Percentiles rank a stretch among this genome's conserved stretches.
These are phyloP conservation scores for Eupithecia subumbrata DNA, from an alignment of 2,888 invertebrate genomes.

Conservation along the genomic window DNA sequence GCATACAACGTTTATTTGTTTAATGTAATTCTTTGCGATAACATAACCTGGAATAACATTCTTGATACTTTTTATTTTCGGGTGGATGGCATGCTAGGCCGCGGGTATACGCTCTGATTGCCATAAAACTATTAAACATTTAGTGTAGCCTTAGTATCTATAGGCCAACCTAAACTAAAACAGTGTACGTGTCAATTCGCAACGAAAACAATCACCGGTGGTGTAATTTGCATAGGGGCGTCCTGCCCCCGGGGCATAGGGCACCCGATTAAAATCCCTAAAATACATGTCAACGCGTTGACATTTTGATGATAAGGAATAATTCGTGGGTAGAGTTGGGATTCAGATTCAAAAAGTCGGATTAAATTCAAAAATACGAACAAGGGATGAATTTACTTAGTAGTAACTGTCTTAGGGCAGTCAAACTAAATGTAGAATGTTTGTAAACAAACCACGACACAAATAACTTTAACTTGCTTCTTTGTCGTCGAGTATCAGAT, in stretches of 20 bases:
- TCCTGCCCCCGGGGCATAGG: slow-evolving; percentile 46
- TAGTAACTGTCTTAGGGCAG: too few species aligned
- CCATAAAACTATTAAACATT: too few species aligned
- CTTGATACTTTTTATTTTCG: background rate
- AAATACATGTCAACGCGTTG: slow-evolving; percentile 82
- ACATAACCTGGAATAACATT: background rate
- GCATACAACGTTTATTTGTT: background rate
- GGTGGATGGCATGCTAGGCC: background rate
- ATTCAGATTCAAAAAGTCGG: slow-evolving; percentile 29
- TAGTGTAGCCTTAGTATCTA: too few species aligned
- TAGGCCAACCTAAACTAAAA: slow-evolving; percentile 52
- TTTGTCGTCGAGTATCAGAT: too few species aligned
- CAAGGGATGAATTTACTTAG: background rate
- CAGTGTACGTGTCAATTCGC: slow-evolving; percentile 69
- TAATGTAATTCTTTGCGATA: background rate
- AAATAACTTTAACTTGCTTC: too few species aligned
- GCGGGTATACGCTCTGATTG: background rate
- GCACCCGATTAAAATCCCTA: slow-evolving; percentile 77
- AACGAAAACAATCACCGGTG: slow-evolving; percentile 76
- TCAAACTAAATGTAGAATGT: too few species aligned
- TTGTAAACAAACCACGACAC: too few species aligned
- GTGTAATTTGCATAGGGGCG: slow-evolving; percentile 75
- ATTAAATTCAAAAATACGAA: background rate
- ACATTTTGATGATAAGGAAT: slow-evolving; percentile 82
- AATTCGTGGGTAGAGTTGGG: slow-evolving; percentile 60